A percentile compares a stretch with the other conserved stretches of the same genome.
Conservation (phyloP, 2,113 vertebrate species). For the Phrynocephalus versicolor region DNA sequence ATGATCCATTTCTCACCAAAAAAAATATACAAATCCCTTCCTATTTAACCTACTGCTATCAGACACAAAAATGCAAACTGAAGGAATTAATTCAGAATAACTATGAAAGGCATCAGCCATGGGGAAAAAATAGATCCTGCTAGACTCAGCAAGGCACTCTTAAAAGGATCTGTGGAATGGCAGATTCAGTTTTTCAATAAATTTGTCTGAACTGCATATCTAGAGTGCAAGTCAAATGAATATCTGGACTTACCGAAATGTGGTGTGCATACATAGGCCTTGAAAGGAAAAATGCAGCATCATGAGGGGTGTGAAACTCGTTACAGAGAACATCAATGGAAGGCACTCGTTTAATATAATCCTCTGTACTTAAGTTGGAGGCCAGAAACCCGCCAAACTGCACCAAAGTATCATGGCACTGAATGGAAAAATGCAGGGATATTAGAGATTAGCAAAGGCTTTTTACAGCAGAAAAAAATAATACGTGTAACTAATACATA, state of each 20-base stretch:
- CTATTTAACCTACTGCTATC: neutral
- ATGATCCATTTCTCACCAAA: neutral
- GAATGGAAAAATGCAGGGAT: conserved; percentile 50
- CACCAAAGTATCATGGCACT: conserved; percentile 98
- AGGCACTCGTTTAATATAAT: conserved; percentile 97
- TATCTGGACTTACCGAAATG: conserved; percentile 88
- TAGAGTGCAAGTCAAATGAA: conserved; percentile 6
- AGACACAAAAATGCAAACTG: rapidly evolving
- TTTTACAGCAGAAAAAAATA: neutral
- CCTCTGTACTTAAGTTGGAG: conserved; percentile 98
- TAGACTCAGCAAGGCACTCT: neutral
- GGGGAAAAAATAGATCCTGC: neutral
- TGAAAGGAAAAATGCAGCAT: conserved; percentile 97
- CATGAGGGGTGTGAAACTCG: conserved; percentile 95
- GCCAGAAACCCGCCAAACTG: conserved; percentile 98
- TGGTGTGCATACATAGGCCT: conserved; percentile 98
- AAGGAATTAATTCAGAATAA: neutral
- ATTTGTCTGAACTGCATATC: neutral
- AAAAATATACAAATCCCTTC: neutral
- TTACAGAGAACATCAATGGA: conserved; percentile 97
- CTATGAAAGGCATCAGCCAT: neutral
- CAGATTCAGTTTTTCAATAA: neutral
- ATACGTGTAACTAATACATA: neutral
- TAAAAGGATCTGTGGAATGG: neutral
- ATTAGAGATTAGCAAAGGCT: neutral